Percentiles rank a stretch among this genome's conserved stretches.
Conservation (phyloP, 2,797 vertebrate genomes). For the Muraenolepis orangiensis region DNA sequence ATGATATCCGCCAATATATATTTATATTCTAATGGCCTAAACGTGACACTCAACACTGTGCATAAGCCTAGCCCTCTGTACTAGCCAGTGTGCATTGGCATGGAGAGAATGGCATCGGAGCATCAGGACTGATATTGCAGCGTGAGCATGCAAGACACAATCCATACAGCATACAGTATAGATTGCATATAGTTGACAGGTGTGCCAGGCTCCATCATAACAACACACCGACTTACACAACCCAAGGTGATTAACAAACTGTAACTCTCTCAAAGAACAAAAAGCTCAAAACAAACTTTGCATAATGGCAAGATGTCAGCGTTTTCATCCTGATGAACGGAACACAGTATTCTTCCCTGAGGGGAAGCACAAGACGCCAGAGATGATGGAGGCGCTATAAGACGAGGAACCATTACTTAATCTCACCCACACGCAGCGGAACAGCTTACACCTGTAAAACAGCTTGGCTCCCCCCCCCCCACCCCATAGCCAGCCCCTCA, state of each 20-base stretch:
- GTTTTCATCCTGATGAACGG: neutral
- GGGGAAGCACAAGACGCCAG: neutral
- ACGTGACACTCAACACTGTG: neutral
- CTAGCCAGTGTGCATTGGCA: neutral
- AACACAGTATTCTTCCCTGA: neutral
- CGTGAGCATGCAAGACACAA: neutral
- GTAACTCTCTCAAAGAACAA: neutral
- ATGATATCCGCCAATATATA: neutral
- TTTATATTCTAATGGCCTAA: neutral
- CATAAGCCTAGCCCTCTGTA: neutral
- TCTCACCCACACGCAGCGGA: constrained; percentile 5
- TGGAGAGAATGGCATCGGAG: neutral
- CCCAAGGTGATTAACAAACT: neutral
- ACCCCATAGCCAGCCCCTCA: constrained; percentile 10
- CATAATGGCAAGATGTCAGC: neutral
- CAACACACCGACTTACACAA: constrained; percentile 17
- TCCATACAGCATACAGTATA: neutral
- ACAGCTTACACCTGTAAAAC: constrained; percentile 19
- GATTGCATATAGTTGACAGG: neutral
- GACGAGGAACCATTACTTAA: neutral
- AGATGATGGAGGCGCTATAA: neutral
- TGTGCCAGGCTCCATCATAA: neutral
- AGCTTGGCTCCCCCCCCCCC: constrained; percentile 12
- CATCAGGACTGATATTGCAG: neutral
- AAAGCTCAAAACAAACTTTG: neutral